These are phyloP conservation scores for Cassiopea xamachana DNA, from an alignment of 30 jellyfish, hydroid and myxozoan genomes.

Conservation along the genomic window DNA sequence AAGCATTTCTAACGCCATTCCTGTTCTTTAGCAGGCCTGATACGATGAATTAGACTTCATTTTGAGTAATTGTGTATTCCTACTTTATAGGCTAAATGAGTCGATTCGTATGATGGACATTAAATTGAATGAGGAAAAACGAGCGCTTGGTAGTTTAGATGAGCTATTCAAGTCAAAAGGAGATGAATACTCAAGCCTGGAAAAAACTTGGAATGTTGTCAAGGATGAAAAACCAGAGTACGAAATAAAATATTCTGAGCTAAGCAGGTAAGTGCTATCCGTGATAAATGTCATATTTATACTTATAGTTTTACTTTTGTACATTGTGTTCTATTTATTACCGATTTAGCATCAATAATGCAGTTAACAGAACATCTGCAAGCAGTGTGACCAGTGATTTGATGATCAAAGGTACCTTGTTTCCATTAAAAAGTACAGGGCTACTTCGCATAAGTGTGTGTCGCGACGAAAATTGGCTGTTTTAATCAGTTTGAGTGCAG, in stretches of 20 bases:
- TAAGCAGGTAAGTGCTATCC: conserved; percentile 49
- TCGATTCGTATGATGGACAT: conserved; percentile 4
- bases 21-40: neutral
- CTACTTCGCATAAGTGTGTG: too few species aligned
- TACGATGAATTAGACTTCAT: neutral
- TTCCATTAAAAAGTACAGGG: too few species aligned
- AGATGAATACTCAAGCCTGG: conserved; percentile 39
- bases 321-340: too few species aligned
- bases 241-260: conserved; percentile 35
- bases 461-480: too few species aligned
- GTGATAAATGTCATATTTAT: neutral
- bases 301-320: too few species aligned
- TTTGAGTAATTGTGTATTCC: neutral
- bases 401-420: too few species aligned
- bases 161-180: conserved; percentile 19
- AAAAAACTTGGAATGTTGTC: conserved; percentile 59
- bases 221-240: conserved; percentile 44
- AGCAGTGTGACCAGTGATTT: too few species aligned
- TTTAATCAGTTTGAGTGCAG: too few species aligned
- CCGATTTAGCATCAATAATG: too few species aligned
- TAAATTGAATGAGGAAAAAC: conserved; percentile 48
- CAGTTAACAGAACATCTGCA: too few species aligned
- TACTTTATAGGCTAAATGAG: conserved; percentile 19
- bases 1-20: too few species aligned
- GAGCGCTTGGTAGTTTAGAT: conserved; percentile 51